Evolutionary conservation across 2,113 vertebrate species (phyloP).

Genomic region (Rhynchomys soricoides): DNA sequence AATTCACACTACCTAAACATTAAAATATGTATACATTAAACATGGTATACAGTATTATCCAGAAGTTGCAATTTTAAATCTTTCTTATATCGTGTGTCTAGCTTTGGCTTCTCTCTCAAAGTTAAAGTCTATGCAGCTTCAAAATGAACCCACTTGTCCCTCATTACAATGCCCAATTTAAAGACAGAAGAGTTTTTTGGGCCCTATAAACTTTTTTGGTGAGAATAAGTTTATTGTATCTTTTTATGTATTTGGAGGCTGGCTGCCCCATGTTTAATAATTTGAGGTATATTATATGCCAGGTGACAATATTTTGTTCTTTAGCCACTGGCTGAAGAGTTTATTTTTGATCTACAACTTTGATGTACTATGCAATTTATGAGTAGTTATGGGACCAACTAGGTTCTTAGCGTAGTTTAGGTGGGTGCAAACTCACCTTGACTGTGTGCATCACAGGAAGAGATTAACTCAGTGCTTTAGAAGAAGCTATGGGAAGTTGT

Average conservation of each 20-base stretch:
- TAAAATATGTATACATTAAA: background rate
- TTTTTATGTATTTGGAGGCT: background rate
- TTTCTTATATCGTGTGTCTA: background rate
- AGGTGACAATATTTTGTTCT: background rate
- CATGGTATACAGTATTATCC: background rate
- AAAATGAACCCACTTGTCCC: background rate
- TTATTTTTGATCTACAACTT: background rate
- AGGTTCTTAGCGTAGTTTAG: background rate
- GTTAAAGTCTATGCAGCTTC: background rate
- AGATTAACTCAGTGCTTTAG: background rate
- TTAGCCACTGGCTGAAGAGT: background rate
- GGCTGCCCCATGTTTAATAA: background rate
- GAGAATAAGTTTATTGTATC: background rate
- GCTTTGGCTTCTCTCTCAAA: background rate
- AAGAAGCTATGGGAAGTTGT: background rate
- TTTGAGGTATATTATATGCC: background rate
- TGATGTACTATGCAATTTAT: background rate
- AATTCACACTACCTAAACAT: background rate
- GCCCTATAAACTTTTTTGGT: background rate
- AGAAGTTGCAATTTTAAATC: background rate
- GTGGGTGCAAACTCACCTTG: background rate
- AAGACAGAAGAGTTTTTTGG: conserved; percentile 11
- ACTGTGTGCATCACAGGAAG: background rate
- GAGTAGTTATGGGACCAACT: background rate
- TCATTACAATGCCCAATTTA: background rate